These are phyloP conservation scores for Cyclina sinensis DNA, from an alignment of 1,140 invertebrate species.

Conservation along the genomic window DNA sequence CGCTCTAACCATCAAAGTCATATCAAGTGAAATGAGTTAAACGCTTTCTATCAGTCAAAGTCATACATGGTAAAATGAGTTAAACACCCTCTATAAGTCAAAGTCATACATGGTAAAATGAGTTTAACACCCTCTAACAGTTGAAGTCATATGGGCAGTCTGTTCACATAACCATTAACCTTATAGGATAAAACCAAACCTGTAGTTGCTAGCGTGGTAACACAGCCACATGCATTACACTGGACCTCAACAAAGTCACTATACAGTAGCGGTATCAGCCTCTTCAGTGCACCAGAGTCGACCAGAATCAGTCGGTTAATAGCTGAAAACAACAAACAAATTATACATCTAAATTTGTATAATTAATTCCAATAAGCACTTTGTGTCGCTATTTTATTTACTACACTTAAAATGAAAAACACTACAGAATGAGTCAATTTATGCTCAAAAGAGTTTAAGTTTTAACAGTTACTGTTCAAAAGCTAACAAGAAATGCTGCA, in stretches of 20 bases:
- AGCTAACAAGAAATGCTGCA: no score
- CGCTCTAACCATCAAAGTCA: no score
- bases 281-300: slow-evolving; percentile 70
- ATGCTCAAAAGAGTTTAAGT: no score
- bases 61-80: neutral
- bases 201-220: slow-evolving; percentile 80
- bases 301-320: slow-evolving; percentile 76
- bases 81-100: neutral
- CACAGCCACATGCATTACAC: slow-evolving; percentile 83
- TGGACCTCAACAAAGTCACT: slow-evolving; percentile 79
- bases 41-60: neutral
- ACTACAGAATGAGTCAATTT: no score
- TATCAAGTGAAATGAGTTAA: no score
- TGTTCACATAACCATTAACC: no score
- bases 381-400: no score
- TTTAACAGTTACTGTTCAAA: no score
- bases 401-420: no score
- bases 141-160: neutral
- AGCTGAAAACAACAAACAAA: slow-evolving; percentile 69
- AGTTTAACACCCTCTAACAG: neutral
- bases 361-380: no score
- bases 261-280: slow-evolving; percentile 75
- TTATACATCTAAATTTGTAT: no score
- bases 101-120: neutral
- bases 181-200: no score